Percentiles rank a stretch among this genome's conserved stretches.
phyloP scores from a whole-genome alignment of 2,797 vertebrate species.

The Alouatta caraya region DNA sequence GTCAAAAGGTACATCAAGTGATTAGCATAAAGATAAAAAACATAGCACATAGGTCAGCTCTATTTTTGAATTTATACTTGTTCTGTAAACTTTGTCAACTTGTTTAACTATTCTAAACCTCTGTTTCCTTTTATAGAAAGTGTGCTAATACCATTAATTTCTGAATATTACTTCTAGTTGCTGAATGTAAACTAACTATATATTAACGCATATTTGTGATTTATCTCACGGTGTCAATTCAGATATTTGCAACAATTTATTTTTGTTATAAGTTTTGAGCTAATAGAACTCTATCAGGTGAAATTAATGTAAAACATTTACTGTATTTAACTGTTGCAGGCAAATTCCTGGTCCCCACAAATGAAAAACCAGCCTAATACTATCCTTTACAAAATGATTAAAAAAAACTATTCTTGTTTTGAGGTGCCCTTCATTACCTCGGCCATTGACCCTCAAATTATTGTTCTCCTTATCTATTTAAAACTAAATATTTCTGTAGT shows the following conservation, averaged over 20 bases:
- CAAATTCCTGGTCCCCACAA: background rate
- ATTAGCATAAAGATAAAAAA: background rate
- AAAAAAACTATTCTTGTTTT: background rate
- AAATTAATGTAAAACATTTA: conserved; percentile 4
- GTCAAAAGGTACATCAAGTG: background rate
- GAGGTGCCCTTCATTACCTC: background rate
- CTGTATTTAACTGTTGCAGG: background rate
- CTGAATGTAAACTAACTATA: background rate
- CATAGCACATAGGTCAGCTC: background rate
- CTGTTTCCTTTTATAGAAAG: background rate
- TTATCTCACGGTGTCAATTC: background rate
- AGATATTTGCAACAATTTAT: background rate
- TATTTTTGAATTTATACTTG: conserved; percentile 5
- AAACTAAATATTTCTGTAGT: conserved; percentile 19
- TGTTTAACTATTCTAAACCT: background rate
- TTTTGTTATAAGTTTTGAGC: background rate
- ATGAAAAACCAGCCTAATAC: background rate
- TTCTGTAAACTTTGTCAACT: background rate
- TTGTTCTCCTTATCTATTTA: background rate
- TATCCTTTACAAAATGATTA: background rate
- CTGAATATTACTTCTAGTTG: background rate
- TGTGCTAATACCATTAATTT: background rate
- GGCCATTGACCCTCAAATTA: background rate
- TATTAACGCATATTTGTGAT: background rate
- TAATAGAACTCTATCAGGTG: background rate